Base-by-base conservation (phyloP, 2,113 vertebrate genomes). In the Lepidothrix coronata region DNA sequence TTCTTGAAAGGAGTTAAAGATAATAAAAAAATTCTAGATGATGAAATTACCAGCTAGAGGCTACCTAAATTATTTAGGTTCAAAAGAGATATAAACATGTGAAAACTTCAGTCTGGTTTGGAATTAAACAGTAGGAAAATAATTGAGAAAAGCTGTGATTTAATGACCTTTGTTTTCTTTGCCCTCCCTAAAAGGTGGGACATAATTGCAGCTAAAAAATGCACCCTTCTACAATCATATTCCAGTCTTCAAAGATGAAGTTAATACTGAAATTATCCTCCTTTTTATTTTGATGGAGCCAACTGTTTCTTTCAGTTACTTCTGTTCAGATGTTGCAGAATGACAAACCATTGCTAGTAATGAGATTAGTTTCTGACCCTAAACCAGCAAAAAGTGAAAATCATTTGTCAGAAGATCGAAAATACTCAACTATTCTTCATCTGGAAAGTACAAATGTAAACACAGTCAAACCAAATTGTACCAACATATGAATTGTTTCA, bases 211-310 rank as follows among this genome's bases (percentile, higher is more conserved):
- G 6, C 5, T 27, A 59, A 75, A 75, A 71, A 76, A 52, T 51
- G 1, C 2, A 8, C 5, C 8, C 3, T 59, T 59, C 48, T 57
- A 43, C 3, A 54, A 19, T 16, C 16, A 35, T 55, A 52, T 59
- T 73, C 35, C 9, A 31, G 14, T 74, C 31, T 82, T 93, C 12
- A 71, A 39, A 28, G 24, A 48, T 7, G 77, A 66, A 74, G 13
- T 12, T 52, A 20, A 1, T 41, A 31, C 14, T 3, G 1, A 82
- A 91, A 58, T 16, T 41, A 39, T 61, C 0, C 1, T 23, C 1
- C 23, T 59, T 68, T 35, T 41, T 22, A 51, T 4, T 62, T 51
- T 67, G 10, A 31, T 46, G 20, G 9, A 8, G 28, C 1, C 9
- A 86, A 31, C 16, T 6, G 0, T 51, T 67, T 59, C 8, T 59